Conservation (phyloP, 2,113 vertebrate species). For the Leptobrachium leishanense region DNA sequence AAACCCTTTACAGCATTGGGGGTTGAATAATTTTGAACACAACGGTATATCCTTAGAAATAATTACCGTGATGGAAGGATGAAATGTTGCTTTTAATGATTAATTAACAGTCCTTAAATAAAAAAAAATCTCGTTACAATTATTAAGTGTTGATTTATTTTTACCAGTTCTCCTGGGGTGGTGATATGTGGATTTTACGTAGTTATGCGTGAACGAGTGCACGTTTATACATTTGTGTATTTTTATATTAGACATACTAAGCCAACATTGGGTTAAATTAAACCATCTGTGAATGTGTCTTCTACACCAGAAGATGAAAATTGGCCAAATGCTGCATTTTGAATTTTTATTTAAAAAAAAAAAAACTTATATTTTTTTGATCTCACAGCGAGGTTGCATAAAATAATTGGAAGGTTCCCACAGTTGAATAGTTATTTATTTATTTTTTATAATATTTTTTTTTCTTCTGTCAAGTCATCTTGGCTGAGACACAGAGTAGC, state of each 20-base stretch:
- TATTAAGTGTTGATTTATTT: no score
- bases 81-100: no score
- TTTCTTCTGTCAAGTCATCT: conserved; percentile 8
- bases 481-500: conserved; percentile 9
- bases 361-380: conserved; percentile 15
- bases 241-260: background rate
- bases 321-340: background rate
- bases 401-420: conserved; percentile 31
- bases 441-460: background rate
- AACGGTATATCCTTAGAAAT: no score
- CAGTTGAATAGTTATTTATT: background rate
- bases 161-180: no score
- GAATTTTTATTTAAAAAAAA: no score
- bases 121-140: no score
- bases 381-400: background rate
- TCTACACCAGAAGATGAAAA: background rate
- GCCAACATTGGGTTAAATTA: conserved; percentile 14
- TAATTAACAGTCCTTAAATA: no score
- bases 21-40: no score
- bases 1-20: no score
- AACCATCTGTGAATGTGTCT: conserved; percentile 12
- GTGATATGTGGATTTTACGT: no score
- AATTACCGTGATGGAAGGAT: no score
- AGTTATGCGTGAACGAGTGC: no score
- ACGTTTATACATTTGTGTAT: background rate